Base-by-base conservation (phyloP, 2,113 vertebrate genomes). In the Actenoides hombroni region DNA sequence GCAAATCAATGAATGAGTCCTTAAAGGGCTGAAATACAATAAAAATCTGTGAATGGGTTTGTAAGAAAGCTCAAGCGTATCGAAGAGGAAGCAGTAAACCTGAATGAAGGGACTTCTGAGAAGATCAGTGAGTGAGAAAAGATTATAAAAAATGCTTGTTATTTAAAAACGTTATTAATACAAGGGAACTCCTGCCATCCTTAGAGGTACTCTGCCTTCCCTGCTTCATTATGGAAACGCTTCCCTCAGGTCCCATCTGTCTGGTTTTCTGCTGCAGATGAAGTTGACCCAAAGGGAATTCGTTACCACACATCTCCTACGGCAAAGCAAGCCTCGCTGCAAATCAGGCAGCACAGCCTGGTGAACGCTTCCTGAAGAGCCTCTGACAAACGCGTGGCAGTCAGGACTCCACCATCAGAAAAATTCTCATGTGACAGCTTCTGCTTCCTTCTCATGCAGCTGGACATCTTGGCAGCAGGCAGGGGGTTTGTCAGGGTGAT, bases 231-330 rank as follows among this genome's bases (percentile, higher is more conserved):
- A 90, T 76, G 80, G 86, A 95, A 96, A 94, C 51, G 25, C 86
- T 94, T 96, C 95, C 88, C 88, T 86, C 59, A 89, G 73, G 90
- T 86, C 65, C 83, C 91, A 82, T 95, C 95, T 91, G 86, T 74
- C 92, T 89, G 77, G 46, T 75, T 96, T 95, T 83, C 51, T 96
- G 40, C 73, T 75, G 84, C 74, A 74, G 93, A 85, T 94, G 85
- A 90, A 77, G 93, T 21, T 91, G 87, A 90, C 78, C 96, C 87
- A 39, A 51, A 88, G 95, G 95, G 96, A 92, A 80, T 95, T 96
- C 2, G 9, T 91, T 87, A 69, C 44, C 75, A 76, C 65, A 3
- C 44, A 25, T 85, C 65, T 95, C 88, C 88, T 28, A 57, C 3
- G 0, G 86, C 94, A 84, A 68, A 88, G 74, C 18, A 61, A 90